Base-by-base conservation (phyloP, 2,888 invertebrate genomes). In the Steinernema scapterisci region DNA sequence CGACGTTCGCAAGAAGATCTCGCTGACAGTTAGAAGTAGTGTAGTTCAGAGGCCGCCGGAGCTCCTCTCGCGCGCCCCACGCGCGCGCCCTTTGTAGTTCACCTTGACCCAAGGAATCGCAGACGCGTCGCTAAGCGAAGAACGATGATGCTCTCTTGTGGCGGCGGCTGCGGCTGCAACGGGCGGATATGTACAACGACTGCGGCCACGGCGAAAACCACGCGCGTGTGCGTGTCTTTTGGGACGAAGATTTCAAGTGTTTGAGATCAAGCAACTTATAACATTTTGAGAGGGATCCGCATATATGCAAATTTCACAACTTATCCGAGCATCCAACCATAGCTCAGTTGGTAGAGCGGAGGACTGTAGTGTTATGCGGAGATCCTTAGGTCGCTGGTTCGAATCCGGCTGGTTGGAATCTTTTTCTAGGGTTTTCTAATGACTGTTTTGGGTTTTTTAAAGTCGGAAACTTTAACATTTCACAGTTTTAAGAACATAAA, bases 291-390 rank as follows among this genome's bases (percentile, higher is more conserved):
- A 38, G 38, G 5, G 5, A 38, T 38, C 5, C 38, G 48, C 3
- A 5, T 48, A 48, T n/a, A 16, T 2, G n/a, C 48, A n/a, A 5
- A 13, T 48, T 48, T 3, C 5, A 13, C 7, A 7, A 19, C 5
- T 19, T 48, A 16, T 7, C 5, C 3, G 3, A 3, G 19, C 13
- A 13, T 27, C 75, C 75, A 74, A 77, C 78, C 78, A 79, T 79
- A 79, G 79, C 79, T 79, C 79, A 79, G 79, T 79, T 79, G 79
- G 79, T 79, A 81, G 79, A 79, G 79, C 79, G 79, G 79, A 79
- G 77, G 79, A 79, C 79, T 79, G 79, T 79, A 79, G 79, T 73
- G 63, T 63, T 52, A 16, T 21, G 56, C 73, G 54, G 74, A 48
- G 71, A 77, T 77, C 77, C 77, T 77, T 77, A 77, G 77, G 77